Base-by-base conservation (phyloP, 2,888 invertebrate genomes). In the Agrochola litura region DNA sequence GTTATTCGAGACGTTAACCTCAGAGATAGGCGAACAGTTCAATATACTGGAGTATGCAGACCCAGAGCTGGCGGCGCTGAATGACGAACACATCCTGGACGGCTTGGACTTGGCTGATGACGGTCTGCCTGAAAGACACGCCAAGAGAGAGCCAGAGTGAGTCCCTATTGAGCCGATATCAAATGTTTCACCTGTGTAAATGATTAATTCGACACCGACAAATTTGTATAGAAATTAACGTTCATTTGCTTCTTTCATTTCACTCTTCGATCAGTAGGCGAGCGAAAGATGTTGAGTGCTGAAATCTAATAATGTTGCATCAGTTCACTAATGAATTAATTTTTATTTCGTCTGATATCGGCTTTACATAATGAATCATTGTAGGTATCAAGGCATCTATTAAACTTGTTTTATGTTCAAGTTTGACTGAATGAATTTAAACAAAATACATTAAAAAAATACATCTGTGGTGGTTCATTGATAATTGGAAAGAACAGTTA, bases 11-110 rank as follows among this genome's bases (percentile, higher is more conserved):
- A 97, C 97, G 1, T 92, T 97, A 61, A 96, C 97, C 90, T 98
- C 98, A n/a, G 98, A 98, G 95, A 98, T 99, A 97, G 99, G 99
- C 9, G 98, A 98, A 81, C 99, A 99, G 96, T 99, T 99, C 95
- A 99, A 99, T 94, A 99, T 99, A 90, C 95, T 99, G 84, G 99
- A 99, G 94, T 99, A 99, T 94, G 99, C 99, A 0, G 99, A 99
- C 97, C 99, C 99, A 0, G 99, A 99, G 94, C 96, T 99, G 73
- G 99, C 99, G 86, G 98, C 98, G 81, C 97, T 98, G 88, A 97
- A 98, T 82, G 98, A 98, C 78, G 98, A 98, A 56, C 99, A 98
- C 91, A 98, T 99, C 87, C 97, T 99, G 74, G 99, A 99, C 92
- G 98, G 98, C 78, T 96, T 99, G 72, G 99, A 99, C 93, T 97